Percentiles rank a stretch among this genome's conserved stretches.
Evolutionary conservation across 2,113 vertebrate species (phyloP).

Genomic region (Nestor notabilis): DNA sequence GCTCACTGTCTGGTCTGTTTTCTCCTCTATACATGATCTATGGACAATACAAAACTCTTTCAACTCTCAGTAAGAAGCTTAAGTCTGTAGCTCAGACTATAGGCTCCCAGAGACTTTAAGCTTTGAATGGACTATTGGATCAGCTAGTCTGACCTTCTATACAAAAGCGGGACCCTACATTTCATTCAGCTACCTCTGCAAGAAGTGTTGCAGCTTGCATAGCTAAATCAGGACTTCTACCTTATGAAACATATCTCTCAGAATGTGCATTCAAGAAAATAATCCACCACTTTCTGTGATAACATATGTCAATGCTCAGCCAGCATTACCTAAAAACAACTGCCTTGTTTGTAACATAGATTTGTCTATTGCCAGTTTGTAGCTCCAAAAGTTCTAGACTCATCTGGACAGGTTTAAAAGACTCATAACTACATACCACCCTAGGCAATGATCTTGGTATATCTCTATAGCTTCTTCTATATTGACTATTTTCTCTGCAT

Average conservation of each 20-base stretch:
- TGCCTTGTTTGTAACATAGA: fast-evolving
- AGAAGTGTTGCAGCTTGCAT: neutral
- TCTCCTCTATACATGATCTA: constrained; percentile 9
- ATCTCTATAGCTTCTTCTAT: neutral
- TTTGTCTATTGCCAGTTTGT: neutral
- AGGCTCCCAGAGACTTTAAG: constrained; percentile 35
- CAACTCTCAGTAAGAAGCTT: constrained; percentile 50
- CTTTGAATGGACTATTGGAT: constrained; percentile 54
- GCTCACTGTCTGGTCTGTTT: neutral
- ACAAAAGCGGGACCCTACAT: constrained; percentile 12
- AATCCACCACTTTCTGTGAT: neutral
- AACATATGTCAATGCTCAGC: neutral
- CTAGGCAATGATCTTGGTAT: neutral
- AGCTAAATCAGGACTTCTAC: neutral
- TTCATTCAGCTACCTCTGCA: constrained; percentile 9
- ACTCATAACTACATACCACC: neutral
- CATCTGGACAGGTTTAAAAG: neutral
- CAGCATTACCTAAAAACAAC: neutral
- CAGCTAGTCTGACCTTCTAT: constrained; percentile 4
- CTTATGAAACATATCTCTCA: neutral
- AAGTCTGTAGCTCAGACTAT: constrained; percentile 45
- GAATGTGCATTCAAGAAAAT: neutral
- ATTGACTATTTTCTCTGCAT: neutral
- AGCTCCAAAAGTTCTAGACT: neutral
- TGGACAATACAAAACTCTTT: constrained; percentile 56